Base-by-base conservation (phyloP, 2,113 vertebrate genomes). In the Trichomycterus rosablanca region DNA sequence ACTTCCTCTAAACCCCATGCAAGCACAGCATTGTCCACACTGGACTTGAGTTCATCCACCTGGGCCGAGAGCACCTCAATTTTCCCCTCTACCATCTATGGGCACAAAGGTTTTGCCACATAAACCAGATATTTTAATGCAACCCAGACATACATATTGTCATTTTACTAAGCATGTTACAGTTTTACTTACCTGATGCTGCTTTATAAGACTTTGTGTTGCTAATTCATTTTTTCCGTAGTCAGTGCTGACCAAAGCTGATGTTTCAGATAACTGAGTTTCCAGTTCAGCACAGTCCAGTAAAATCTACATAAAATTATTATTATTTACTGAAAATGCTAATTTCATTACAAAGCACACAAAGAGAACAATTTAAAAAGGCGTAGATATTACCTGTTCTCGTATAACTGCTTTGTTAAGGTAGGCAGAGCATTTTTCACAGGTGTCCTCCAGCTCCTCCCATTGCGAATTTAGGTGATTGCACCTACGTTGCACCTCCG, bases 261-360 rank as follows among this genome's bases (percentile, higher is more conserved):
- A 58, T 22, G 82, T 87, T 75, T 93, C 92, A 1, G 73, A 76
- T 61, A 91, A 71, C 76, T 87, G 86, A 74, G 70, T 76, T 72
- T 93, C 91, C 66, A 94, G 76, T 68, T 92, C 92, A 1, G 88
- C 86, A 40, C 81, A 84, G 56, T 89, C 88, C 66, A 90, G 77
- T 70, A 93, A 79, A 71, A 88, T 86, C 94, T 94, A 60, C 14
- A 22, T 30, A 19, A 20, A 26, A 58, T 23, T 18, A 59, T 22
- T 35, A 18, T 51, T 44, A 58, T 51, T 51, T 28, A 50, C 10
- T 34, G 6, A 35, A 45, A 26, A 20, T 9, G 2, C 22, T 35
- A 7, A 48, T 32, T 39, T 39, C 34, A 22, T 19, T n/a, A 64
- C 2, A 2, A 54, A 7, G 12, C 12, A 63, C 19, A 34, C 5